These are phyloP conservation scores for Apeira syringaria DNA, from an alignment of 2,888 invertebrate species.

Conservation along the genomic window DNA sequence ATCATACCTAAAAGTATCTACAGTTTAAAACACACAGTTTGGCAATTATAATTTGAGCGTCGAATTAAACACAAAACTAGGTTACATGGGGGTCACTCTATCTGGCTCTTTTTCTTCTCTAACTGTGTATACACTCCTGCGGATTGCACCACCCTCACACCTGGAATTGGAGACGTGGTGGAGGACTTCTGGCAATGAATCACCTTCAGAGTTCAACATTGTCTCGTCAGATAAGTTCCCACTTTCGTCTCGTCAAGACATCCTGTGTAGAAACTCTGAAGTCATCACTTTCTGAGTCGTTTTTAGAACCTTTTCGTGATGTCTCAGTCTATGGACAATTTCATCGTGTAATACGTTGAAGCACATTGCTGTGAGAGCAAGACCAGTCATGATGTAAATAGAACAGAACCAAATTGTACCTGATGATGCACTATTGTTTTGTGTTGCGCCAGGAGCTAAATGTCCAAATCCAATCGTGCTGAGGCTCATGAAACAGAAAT, in stretches of 20 bases:
- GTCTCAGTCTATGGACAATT: constrained; percentile 91
- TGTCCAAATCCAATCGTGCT: constrained; percentile 96
- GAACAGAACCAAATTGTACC: constrained; percentile 95
- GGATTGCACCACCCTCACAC: constrained; percentile 64
- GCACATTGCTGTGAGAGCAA: constrained; percentile 95
- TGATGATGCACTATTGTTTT: constrained; percentile 74
- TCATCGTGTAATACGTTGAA: constrained; percentile 95
- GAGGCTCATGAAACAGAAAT: constrained; percentile 98
- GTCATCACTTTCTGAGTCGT: constrained; percentile 69
- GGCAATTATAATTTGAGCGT: constrained; percentile 31
- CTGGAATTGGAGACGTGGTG: constrained; percentile 68
- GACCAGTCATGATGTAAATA: constrained; percentile 93
- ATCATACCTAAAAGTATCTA: constrained; percentile 29
- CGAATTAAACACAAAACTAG: constrained; percentile 25
- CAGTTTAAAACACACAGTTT: constrained; percentile 26
- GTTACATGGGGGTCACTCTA: constrained; percentile 63
- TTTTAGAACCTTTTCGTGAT: constrained; percentile 75
- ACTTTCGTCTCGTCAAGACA: constrained; percentile 76
- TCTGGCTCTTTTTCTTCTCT: constrained; percentile 70
- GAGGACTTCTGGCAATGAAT: constrained; percentile 74
- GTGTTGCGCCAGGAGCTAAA: constrained; percentile 88
- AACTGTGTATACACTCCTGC: constrained; percentile 67
- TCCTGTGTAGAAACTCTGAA: constrained; percentile 67
- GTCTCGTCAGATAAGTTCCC: constrained; percentile 71
- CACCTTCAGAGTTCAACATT: constrained; percentile 67